Conservation (phyloP, 2,797 vertebrate species). For the Cirrhinus mrigala region DNA sequence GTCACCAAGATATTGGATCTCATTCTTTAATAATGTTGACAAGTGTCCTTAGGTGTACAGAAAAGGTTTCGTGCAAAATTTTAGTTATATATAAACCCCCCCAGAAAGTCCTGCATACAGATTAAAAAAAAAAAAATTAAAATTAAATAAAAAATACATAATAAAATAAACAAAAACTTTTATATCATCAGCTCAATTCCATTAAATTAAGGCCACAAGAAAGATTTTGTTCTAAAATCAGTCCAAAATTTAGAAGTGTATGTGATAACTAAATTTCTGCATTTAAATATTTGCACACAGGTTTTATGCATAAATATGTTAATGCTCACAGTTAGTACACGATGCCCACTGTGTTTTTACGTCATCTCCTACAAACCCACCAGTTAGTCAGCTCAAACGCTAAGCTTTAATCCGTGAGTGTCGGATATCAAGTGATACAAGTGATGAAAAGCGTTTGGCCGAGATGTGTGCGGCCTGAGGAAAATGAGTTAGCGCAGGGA, state of each 20-base stretch:
- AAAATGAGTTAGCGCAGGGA: conserved; percentile 24
- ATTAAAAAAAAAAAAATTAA: too few species aligned
- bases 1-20: conserved; percentile 8
- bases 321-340: background rate
- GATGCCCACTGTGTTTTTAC: background rate
- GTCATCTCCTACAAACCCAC: background rate
- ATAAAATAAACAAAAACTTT: too few species aligned
- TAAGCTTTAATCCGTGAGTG: conserved; percentile 43
- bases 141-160: too few species aligned
- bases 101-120: too few species aligned
- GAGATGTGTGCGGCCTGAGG: conserved; percentile 20
- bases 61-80: background rate
- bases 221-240: background rate
- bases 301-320: background rate
- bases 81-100: too few species aligned
- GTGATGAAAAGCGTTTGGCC: conserved; percentile 44
- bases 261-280: background rate
- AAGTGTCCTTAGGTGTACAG: background rate
- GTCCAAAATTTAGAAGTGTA: background rate
- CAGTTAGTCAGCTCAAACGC: conserved; percentile 20
- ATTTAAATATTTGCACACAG: background rate
- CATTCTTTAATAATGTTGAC: background rate
- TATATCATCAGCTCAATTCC: too few species aligned
- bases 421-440: conserved; percentile 46
- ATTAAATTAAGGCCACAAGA: too few species aligned